These are phyloP conservation scores for Mesorhabditis sp. DNA, from an alignment of 2,888 invertebrate genomes.

Conservation along the genomic window DNA sequence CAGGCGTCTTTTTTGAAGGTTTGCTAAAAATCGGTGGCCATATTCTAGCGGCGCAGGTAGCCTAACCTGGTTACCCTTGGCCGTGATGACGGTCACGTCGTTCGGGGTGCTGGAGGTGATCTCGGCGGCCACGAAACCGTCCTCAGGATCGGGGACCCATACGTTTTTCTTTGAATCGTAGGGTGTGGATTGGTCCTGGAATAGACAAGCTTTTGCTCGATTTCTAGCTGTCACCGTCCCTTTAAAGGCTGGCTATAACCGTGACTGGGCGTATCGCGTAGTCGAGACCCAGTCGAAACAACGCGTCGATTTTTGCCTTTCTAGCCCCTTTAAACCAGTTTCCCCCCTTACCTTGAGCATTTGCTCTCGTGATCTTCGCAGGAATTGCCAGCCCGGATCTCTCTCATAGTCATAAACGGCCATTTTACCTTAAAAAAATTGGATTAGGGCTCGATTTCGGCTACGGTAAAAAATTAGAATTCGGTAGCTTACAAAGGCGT, in stretches of 20 bases:
- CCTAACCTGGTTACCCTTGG: slow-evolving; percentile 42
- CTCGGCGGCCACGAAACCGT: slow-evolving; percentile 89
- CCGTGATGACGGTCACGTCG: slow-evolving; percentile 76
- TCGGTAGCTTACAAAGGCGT: too few species aligned
- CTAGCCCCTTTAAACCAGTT: too few species aligned
- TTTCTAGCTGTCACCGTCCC: too few species aligned
- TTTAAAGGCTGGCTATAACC: too few species aligned
- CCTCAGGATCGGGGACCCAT: slow-evolving; percentile 97
- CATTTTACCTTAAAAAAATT: neutral
- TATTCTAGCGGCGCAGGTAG: neutral
- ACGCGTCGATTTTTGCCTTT: too few species aligned
- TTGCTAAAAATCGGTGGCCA: slow-evolving; percentile 30
- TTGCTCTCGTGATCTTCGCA: slow-evolving; percentile 52
- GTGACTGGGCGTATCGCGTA: too few species aligned
- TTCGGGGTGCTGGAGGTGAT: slow-evolving; percentile 98
- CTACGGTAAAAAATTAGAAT: too few species aligned
- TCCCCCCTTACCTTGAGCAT: slow-evolving; percentile 39
- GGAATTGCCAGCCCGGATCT: slow-evolving; percentile 56
- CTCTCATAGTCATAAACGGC: slow-evolving; percentile 22
- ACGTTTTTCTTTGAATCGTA: slow-evolving; percentile 95
- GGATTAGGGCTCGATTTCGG: too few species aligned
- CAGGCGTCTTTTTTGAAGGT: slow-evolving; percentile 56
- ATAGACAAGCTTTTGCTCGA: neutral
- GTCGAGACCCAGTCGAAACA: too few species aligned
- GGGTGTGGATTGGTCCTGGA: slow-evolving; percentile 48